phyloP scores from a whole-genome alignment of 2,797 vertebrate genomes.

The Myotis daubentonii region DNA sequence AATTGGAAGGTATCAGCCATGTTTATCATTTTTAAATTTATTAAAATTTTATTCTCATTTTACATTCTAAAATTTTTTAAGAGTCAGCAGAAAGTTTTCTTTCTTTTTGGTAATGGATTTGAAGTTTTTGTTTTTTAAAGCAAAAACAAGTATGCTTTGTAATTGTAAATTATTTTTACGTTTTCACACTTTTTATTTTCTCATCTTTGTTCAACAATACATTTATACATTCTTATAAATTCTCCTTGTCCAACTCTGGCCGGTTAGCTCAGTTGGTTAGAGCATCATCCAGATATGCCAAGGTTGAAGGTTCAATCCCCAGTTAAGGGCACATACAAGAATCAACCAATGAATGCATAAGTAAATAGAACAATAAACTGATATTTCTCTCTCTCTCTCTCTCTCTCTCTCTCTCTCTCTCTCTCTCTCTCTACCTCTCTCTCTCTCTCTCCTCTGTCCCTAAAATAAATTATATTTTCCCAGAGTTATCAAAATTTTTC shows the following conservation, averaged over 20 bases:
- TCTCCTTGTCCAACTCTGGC: not conserved
- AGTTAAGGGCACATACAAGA: not conserved
- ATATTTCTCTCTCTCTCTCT: not conserved
- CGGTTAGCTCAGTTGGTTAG: not conserved
- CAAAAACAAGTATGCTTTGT: not conserved
- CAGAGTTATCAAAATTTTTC: not conserved
- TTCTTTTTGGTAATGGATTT: not conserved
- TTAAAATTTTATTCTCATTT: not conserved
- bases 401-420: not conserved
- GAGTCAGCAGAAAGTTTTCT: not conserved
- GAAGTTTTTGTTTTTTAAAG: not conserved
- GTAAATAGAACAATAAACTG: not conserved
- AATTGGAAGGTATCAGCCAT: not conserved
- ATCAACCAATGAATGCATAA: not conserved
- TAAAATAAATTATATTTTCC: not conserved
- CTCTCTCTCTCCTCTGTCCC: not conserved
- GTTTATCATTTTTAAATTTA: constrained; percentile 7
- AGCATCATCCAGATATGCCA: not conserved
- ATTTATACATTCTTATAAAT: not conserved
- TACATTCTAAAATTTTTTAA: not conserved
- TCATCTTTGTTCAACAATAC: not conserved
- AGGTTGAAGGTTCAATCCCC: not conserved
- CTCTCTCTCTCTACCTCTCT: too few relatives aligned
- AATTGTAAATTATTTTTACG: constrained; percentile 34
- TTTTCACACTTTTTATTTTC: constrained; percentile 1